Evolutionary conservation across 2,888 invertebrate species (phyloP).

Genomic region (Zygaena filipendulae): DNA sequence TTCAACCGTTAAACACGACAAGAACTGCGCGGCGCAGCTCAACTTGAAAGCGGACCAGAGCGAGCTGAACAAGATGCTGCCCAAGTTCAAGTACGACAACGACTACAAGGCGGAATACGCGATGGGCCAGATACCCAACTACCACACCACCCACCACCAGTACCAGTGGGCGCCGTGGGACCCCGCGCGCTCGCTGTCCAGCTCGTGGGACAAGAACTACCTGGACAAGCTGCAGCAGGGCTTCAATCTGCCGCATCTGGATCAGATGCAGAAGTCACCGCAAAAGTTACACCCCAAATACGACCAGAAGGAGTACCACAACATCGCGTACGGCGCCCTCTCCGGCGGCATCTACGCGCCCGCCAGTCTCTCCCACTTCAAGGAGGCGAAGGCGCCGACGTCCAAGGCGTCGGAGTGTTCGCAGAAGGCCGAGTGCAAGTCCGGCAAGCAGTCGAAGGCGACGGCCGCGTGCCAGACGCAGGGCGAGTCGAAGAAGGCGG

Average conservation of each 20-base stretch:
- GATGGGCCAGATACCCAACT: conserved; percentile 75
- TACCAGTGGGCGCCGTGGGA: conserved; percentile 74
- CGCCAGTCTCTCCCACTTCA: conserved; percentile 49
- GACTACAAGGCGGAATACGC: conserved; percentile 72
- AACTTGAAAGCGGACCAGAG: conserved; percentile 51
- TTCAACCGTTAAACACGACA: conserved; percentile 52
- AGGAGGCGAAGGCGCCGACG: conserved; percentile 46
- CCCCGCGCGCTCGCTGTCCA: conserved; percentile 60
- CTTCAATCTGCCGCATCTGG: conserved; percentile 69
- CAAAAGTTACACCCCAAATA: conserved; percentile 67
- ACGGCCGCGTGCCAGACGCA: conserved; percentile 58
- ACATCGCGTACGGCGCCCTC: conserved; percentile 53
- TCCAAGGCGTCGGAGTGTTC: conserved; percentile 46
- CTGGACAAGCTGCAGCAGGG: conserved; percentile 69
- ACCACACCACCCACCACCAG: conserved; percentile 71
- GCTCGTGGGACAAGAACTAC: conserved; percentile 68
- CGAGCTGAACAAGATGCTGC: conserved; percentile 64
- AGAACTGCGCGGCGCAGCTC: conserved; percentile 42
- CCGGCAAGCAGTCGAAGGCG: conserved; percentile 52
- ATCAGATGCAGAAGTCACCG: conserved; percentile 70
- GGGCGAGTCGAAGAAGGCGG: conserved; percentile 48
- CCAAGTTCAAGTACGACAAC: conserved; percentile 63
- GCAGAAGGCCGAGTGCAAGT: conserved; percentile 53
- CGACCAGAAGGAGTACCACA: conserved; percentile 59
- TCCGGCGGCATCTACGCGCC: conserved; percentile 50